Conservation (phyloP, 2,888 invertebrate species). For the Apoda limacodes region DNA sequence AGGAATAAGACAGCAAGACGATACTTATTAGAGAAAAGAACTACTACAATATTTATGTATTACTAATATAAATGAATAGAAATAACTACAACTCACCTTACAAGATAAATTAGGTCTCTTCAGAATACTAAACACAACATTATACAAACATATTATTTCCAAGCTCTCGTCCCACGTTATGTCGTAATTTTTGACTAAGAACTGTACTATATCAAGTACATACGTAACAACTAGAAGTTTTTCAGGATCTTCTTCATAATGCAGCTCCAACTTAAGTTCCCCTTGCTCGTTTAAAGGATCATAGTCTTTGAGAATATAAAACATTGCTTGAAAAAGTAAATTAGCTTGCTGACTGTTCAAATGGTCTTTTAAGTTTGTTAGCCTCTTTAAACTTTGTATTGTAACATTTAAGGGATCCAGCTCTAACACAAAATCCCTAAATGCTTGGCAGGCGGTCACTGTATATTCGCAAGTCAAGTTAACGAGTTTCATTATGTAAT, state of each 20-base stretch:
- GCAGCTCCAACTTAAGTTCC: conserved; percentile 24
- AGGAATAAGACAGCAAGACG: too few relatives aligned
- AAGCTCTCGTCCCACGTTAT: conserved; percentile 84
- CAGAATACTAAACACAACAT: conserved; percentile 45
- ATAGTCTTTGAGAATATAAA: conserved; percentile 71
- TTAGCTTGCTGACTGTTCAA: conserved; percentile 73
- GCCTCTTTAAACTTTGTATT: conserved; percentile 65
- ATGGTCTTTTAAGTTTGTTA: conserved; percentile 68
- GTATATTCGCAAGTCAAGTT: conserved; percentile 74
- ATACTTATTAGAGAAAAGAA: too few relatives aligned
- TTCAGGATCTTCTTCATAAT: conserved; percentile 37
- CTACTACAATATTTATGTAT: too few relatives aligned
- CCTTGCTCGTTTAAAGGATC: conserved; percentile 33
- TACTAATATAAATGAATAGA: too few relatives aligned
- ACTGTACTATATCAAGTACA: conserved; percentile 74
- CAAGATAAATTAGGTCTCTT: conserved; percentile 42
- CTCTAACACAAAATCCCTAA: conserved; percentile 66
- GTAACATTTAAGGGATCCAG: conserved; percentile 50
- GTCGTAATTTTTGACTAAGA: conserved; percentile 75
- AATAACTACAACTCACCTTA: conserved; percentile 50
- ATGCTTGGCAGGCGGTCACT: conserved; percentile 67
- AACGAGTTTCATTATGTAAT: conserved; percentile 71
- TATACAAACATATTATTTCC: conserved; percentile 76
- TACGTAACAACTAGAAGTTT: conserved; percentile 68
- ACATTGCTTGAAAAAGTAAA: conserved; percentile 72